phyloP scores from a whole-genome alignment of 2,888 invertebrate species.

The Volucella bombylans region DNA sequence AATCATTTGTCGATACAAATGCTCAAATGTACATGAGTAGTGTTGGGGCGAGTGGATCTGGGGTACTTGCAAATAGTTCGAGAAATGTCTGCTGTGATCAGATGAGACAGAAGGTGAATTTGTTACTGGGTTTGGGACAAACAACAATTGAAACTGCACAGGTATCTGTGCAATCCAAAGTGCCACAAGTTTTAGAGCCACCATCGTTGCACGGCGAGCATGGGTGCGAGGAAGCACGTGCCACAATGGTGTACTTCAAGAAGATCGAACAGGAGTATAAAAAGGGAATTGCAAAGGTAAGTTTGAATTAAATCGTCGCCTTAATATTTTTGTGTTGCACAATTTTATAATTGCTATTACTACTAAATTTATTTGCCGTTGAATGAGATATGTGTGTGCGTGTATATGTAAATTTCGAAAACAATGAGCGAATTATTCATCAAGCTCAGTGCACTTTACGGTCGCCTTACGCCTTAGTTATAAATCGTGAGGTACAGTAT shows the following conservation, averaged over 20 bases:
- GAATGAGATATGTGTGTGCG: no score
- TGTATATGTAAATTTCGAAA: no score
- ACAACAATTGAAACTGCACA: conserved; percentile 49
- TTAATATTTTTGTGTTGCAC: no score
- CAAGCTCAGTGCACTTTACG: no score
- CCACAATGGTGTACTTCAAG: conserved; percentile 75
- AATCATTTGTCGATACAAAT: conserved; percentile 74
- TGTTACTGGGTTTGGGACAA: conserved; percentile 64
- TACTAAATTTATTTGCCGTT: no score
- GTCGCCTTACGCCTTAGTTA: no score
- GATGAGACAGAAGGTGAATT: conserved; percentile 72
- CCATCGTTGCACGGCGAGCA: conserved; percentile 37
- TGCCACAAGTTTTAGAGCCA: conserved; percentile 57
- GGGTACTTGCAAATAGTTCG: conserved; percentile 41
- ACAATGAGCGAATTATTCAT: no score
- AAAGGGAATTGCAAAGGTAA: conserved; percentile 80
- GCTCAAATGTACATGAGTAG: conserved; percentile 58
- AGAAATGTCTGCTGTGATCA: conserved; percentile 73
- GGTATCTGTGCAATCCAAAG: conserved; percentile 38
- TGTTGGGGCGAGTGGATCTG: conserved; percentile 46
- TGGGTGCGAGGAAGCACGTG: conserved; percentile 79
- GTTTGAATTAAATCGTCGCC: neutral
- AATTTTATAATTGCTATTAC: no score
- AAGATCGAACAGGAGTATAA: conserved; percentile 77
- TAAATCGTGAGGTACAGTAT: no score